Conservation (phyloP, 2,113 vertebrate species). For the Muntiacus reevesi region DNA sequence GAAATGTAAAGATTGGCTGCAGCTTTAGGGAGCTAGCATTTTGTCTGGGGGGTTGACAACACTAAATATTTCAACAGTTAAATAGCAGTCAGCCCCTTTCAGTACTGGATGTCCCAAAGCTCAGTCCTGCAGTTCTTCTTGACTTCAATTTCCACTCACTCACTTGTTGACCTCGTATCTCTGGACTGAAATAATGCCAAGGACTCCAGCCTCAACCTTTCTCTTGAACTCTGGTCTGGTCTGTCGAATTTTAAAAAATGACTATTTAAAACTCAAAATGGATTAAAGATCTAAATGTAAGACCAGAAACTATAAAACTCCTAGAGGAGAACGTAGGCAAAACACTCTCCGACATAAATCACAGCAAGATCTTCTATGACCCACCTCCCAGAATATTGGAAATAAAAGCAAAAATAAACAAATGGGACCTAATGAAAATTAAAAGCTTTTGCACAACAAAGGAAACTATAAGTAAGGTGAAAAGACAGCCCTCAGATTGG, state of each 20-base stretch:
- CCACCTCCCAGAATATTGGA: no score
- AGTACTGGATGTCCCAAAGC: background rate
- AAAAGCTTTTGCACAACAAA: no score
- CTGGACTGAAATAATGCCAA: background rate
- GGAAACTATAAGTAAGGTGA: no score
- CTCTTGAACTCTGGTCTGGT: background rate
- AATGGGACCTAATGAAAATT: no score
- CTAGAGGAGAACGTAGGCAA: no score
- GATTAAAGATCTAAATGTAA: no score
- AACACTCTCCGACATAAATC: no score
- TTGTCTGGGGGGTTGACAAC: background rate
- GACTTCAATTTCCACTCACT: background rate
- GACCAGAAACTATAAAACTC: no score
- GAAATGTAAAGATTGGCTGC: background rate
- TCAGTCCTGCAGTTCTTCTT: background rate
- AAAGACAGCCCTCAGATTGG: no score
- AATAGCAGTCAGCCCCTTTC: background rate
- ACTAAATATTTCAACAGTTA: background rate
- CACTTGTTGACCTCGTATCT: background rate
- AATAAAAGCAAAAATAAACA: no score
- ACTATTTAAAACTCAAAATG: background rate
- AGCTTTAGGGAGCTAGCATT: background rate
- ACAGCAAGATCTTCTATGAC: no score
- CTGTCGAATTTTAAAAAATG: background rate
- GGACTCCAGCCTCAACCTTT: background rate